A percentile compares a stretch with the other conserved stretches of the same genome.
phyloP scores from a whole-genome alignment of 2,888 invertebrate species.

The Eumerus sabulonum region DNA sequence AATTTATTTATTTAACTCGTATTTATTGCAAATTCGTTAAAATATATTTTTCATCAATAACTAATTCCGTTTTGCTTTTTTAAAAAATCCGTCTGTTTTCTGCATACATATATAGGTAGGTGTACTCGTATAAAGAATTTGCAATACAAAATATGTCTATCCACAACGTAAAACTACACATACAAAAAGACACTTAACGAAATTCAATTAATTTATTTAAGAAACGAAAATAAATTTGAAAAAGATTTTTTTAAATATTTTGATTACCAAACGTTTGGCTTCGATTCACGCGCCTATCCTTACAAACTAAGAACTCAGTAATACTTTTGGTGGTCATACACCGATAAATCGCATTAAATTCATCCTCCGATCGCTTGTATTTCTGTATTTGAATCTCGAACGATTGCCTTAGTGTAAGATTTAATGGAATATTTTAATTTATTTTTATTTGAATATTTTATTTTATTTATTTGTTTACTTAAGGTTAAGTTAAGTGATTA shows the following conservation, averaged over 20 bases:
- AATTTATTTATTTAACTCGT: conserved; percentile 36
- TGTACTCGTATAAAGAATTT: conserved; percentile 34
- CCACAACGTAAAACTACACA: conserved; percentile 41
- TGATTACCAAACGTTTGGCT: too few species aligned
- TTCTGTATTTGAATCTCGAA: too few species aligned
- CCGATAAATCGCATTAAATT: too few species aligned
- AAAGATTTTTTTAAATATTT: too few species aligned
- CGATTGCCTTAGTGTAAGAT: too few species aligned
- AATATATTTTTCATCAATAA: conserved; percentile 11
- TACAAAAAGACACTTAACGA: conserved; percentile 65
- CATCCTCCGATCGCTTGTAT: too few species aligned
- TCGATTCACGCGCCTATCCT: too few species aligned
- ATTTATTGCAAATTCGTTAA: conserved; percentile 32
- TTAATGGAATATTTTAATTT: neutral
- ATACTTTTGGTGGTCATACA: too few species aligned
- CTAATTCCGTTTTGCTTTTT: neutral
- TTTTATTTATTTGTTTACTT: conserved; percentile 8
- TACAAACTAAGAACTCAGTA: too few species aligned
- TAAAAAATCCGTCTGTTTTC: too few species aligned
- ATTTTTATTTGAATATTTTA: conserved; percentile 9
- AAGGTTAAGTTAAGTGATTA: neutral
- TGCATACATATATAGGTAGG: too few species aligned
- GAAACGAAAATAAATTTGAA: too few species aligned
- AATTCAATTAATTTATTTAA: conserved; percentile 49
- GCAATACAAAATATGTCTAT: conserved; percentile 40